Conservation (phyloP, 1,140 invertebrate species). For the Gryllus bimaculatus region DNA sequence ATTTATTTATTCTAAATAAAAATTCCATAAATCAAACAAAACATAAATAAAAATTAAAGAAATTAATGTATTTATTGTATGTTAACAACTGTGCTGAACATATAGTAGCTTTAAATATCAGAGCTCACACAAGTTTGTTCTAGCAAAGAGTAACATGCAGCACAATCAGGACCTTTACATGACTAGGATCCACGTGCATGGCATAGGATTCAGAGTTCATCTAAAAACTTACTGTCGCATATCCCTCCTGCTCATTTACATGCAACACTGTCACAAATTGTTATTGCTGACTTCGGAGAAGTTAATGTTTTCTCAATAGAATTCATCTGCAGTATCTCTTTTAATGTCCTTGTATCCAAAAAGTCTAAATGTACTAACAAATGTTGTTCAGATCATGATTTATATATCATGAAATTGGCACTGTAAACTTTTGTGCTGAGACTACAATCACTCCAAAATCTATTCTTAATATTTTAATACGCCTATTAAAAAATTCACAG, state of each 20-base stretch:
- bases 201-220: background rate
- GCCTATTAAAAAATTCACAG: no score
- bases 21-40: background rate
- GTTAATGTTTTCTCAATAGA: no score
- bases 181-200: background rate
- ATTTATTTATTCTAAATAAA: background rate
- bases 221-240: background rate
- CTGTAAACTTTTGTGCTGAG: background rate
- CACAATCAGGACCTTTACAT: background rate
- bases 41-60: background rate
- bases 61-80: background rate
- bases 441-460: background rate
- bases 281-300: background rate
- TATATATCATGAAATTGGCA: background rate
- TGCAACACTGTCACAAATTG: background rate
- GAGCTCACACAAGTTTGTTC: background rate
- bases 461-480: no score
- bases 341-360: no score
- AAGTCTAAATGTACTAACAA: no score
- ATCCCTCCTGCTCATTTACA: background rate
- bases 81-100: background rate
- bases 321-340: no score
- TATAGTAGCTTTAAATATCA: background rate
- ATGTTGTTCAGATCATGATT: background rate
- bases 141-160: background rate